phyloP scores from a whole-genome alignment of 2,113 vertebrate genomes.

The Centropus unirufus region DNA sequence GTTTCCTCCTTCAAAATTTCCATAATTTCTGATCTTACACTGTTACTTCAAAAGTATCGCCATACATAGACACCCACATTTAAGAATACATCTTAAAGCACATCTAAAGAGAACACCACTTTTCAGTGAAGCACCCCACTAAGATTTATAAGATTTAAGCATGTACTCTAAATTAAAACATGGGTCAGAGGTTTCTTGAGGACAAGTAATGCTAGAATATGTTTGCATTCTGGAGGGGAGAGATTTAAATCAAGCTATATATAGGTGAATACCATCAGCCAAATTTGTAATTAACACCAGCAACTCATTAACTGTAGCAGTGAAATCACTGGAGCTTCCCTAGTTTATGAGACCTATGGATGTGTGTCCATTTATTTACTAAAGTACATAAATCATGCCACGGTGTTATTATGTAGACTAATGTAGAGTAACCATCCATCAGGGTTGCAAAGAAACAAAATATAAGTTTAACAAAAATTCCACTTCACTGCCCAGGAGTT shows the following conservation, averaged over 20 bases:
- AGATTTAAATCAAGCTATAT: background rate
- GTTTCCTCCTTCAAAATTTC: background rate
- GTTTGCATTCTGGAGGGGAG: background rate
- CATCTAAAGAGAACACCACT: background rate
- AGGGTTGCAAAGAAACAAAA: background rate
- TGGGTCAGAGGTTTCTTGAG: background rate
- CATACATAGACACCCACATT: no score
- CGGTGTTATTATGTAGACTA: background rate
- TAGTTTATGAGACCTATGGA: background rate
- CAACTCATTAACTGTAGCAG: background rate
- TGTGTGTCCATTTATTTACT: background rate
- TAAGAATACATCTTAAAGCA: background rate
- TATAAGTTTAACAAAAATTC: background rate
- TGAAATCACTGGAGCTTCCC: background rate
- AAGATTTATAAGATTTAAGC: background rate
- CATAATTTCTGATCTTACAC: background rate
- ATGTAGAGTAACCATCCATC: background rate
- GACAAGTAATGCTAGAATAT: background rate
- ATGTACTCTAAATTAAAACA: background rate
- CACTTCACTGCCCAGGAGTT: background rate
- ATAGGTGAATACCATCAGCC: background rate
- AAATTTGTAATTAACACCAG: conserved; percentile 4
- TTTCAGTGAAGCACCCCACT: background rate
- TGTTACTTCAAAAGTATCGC: background rate
- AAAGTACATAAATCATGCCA: background rate